Conservation (phyloP, 2,888 invertebrate genomes). For the Apodemia zela region DNA sequence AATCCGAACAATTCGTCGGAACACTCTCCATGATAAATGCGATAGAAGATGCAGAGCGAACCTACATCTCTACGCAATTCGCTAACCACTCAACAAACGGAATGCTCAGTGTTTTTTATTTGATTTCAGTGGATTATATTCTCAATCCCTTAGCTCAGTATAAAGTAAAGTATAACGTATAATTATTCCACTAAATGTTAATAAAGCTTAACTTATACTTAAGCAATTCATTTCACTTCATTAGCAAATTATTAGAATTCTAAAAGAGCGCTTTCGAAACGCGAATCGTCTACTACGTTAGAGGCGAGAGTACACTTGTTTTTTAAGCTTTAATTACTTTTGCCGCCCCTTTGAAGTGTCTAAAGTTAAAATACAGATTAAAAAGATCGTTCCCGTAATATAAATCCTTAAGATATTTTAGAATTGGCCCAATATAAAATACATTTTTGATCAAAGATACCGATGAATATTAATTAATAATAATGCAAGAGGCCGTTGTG, state of each 20-base stretch:
- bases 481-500: background rate
- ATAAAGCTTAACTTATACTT: conserved; percentile 6
- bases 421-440: background rate
- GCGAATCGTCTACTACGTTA: background rate
- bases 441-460: conserved; percentile 4
- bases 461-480: background rate
- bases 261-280: conserved; percentile 4
- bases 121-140: too few relatives aligned
- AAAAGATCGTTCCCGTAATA: conserved; percentile 16
- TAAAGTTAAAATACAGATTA: conserved; percentile 17
- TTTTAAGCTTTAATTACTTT: conserved; percentile 20
- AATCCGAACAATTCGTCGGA: too few relatives aligned
- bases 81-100: too few relatives aligned
- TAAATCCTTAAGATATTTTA: background rate
- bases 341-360: conserved; percentile 17
- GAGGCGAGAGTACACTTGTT: conserved; percentile 2
- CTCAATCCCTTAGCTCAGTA: too few relatives aligned
- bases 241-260: conserved; percentile 7
- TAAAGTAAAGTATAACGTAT: background rate
- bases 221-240: conserved; percentile 5
- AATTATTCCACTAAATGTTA: conserved; percentile 12
- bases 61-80: too few relatives aligned
- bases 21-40: too few relatives aligned
- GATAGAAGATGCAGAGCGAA: too few relatives aligned
- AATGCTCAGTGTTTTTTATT: too few relatives aligned